These are phyloP conservation scores for Adelognathus sp. DNA, from an alignment of 2,888 invertebrate species.

Conservation along the genomic window DNA sequence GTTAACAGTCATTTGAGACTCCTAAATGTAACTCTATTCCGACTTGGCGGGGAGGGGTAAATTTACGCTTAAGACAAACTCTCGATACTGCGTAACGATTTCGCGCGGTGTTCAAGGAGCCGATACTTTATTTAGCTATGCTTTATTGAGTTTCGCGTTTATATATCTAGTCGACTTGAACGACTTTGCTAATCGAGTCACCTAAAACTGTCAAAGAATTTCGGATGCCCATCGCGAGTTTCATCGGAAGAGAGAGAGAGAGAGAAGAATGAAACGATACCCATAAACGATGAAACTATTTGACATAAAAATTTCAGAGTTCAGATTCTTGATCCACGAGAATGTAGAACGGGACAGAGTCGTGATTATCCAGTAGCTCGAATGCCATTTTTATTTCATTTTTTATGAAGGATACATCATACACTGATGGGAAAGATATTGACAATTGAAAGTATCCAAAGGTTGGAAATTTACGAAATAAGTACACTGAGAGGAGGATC, in stretches of 20 bases:
- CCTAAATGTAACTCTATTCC: slow-evolving; percentile 21
- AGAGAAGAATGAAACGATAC: neutral
- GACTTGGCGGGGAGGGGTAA: slow-evolving; percentile 40
- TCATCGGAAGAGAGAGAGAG: neutral
- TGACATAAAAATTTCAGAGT: neutral
- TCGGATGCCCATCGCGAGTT: neutral
- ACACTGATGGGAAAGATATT: neutral
- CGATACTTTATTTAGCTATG: slow-evolving; percentile 30
- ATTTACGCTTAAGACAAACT: slow-evolving; percentile 41
- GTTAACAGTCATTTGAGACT: neutral
- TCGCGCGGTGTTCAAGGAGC: slow-evolving; percentile 4
- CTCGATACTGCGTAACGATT: slow-evolving; percentile 24
- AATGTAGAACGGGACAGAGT: neutral
- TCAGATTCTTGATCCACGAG: neutral
- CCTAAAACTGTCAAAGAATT: neutral
- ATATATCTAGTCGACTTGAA: neutral
- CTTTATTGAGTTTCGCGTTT: slow-evolving; percentile 9
- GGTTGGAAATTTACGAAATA: too few relatives aligned
- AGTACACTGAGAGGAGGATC: too few relatives aligned
- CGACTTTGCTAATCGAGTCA: neutral
- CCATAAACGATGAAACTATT: neutral
- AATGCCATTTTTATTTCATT: too few relatives aligned
- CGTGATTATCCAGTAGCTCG: too few relatives aligned
- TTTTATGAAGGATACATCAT: neutral
- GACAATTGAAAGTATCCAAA: too few relatives aligned